These are phyloP conservation scores for Acleris literana DNA, from an alignment of 2,888 invertebrate genomes.

Conservation along the genomic window DNA sequence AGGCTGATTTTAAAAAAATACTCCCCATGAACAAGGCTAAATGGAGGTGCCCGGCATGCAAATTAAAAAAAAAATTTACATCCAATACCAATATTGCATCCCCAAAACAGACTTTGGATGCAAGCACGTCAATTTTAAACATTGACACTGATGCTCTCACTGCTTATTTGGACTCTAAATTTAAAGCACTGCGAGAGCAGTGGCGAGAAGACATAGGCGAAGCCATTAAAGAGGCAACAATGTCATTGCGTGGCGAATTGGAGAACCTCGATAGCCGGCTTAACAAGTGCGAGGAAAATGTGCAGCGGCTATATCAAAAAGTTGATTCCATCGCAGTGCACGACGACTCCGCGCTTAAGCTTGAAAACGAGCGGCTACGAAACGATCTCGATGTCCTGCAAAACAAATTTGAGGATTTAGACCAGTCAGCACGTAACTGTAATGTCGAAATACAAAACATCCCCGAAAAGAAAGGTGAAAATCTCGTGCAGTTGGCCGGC, in stretches of 20 bases:
- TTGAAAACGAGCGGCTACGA: not conserved
- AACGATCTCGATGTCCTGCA: not conserved
- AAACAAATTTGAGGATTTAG: slow-evolving; percentile 14
- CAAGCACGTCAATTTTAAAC: too few relatives aligned
- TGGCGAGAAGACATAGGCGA: too few relatives aligned
- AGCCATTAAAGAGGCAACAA: too few relatives aligned
- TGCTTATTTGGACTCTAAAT: too few relatives aligned
- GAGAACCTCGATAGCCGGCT: too few relatives aligned
- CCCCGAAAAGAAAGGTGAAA: slow-evolving; percentile 30
- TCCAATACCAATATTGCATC: not conserved
- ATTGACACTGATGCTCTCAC: too few relatives aligned
- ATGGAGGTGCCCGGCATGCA: not conserved
- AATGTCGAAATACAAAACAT: slow-evolving; percentile 32
- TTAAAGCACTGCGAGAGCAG: too few relatives aligned
- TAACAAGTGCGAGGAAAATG: too few relatives aligned
- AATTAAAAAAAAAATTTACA: not conserved
- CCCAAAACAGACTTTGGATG: too few relatives aligned
- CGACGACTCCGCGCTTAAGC: not conserved
- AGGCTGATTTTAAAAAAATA: not conserved
- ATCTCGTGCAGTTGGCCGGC: not conserved
- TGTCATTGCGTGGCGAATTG: too few relatives aligned
- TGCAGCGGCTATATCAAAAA: too few relatives aligned
- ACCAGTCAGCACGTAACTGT: slow-evolving; percentile 23
- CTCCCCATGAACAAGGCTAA: not conserved
- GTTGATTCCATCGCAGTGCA: too few relatives aligned